Evolutionary conservation across 2,113 vertebrate species (phyloP), one percentile per base, ranked within the genome.

Genomic region (Dipodomys ordii): DNA sequence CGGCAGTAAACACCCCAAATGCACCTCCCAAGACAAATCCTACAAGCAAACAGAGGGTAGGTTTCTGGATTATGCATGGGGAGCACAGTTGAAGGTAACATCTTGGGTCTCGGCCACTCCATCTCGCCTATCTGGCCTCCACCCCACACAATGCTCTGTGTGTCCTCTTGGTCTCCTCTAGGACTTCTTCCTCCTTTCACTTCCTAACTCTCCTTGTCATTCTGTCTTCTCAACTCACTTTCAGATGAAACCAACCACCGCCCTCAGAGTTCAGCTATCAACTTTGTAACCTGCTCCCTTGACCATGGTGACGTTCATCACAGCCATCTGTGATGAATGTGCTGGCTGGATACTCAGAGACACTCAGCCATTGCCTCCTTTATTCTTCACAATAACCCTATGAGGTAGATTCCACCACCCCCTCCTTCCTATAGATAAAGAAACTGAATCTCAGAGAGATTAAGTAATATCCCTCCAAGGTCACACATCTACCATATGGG

Each of bases 21-120:
- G 99, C 99, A 11, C 99, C 99, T 86, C 99, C 99, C 19, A 99
- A 98, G 23, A 99, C 99, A 76, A 99, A 99, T 0, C 99, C 99
- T 99, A 96, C 4, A 64, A 78, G 11, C 60, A 89, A 92, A 13
- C 80, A 94, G 88, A 96, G 35, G 27, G 28, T 77, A 46, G 64
- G 64, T 44, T 91, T 82, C 85, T 64, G 88, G 27, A 35, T 53
- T 74, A 78, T 30, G 16, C 6, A 19, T 23, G 30, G 39, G 44
- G 27, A 64, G 46, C 69, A 72, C 11, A 53, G 6, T 46, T 39
- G 0, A 71, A 87, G 6, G 44, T 28, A 60, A 35, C 28, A 71
- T 93, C 62, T 30, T 83, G 57, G 67, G 44, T 76, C 20, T 39
- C 62, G 23, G 15, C 39, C 81, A 67, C 72, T 23, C 46, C 13